Evolutionary conservation across 2,888 invertebrate species (phyloP).

Genomic region (Leptopterna dolabrata): DNA sequence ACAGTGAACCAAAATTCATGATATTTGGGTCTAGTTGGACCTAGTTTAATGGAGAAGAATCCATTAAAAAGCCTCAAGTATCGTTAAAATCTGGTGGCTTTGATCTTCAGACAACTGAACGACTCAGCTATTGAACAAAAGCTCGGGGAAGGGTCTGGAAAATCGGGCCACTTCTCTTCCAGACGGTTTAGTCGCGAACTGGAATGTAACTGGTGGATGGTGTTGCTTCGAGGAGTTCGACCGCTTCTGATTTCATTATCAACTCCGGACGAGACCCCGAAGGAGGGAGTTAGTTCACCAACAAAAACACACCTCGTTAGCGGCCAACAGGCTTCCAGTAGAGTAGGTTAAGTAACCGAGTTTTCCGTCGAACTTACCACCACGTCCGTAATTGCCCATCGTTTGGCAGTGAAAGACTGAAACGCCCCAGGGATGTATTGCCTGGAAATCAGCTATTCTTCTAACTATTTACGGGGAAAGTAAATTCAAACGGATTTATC

Average conservation of each 20-base stretch:
- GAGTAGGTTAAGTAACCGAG: not conserved
- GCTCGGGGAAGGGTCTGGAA: too few relatives aligned
- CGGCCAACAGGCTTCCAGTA: not conserved
- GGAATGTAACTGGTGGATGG: not conserved
- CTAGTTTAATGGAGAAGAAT: too few relatives aligned
- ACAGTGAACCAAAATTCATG: too few relatives aligned
- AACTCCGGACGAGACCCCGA: not conserved
- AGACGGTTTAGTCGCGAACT: not conserved
- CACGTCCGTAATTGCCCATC: not conserved
- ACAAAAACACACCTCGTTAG: conserved; percentile 44
- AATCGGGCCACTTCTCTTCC: not conserved
- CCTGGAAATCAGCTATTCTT: too few relatives aligned
- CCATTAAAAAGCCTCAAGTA: too few relatives aligned
- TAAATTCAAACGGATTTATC: too few relatives aligned
- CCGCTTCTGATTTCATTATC: conserved; percentile 31
- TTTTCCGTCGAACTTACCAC: not conserved
- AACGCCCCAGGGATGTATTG: too few relatives aligned
- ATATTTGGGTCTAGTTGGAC: too few relatives aligned
- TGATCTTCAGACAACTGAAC: too few relatives aligned
- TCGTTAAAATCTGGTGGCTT: too few relatives aligned
- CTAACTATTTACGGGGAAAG: too few relatives aligned
- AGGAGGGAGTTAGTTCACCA: conserved; percentile 15
- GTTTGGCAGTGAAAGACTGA: not conserved
- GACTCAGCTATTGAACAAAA: too few relatives aligned
- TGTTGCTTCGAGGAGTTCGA: conserved; percentile 2